Base-by-base conservation (phyloP, 2,888 invertebrate species). In the Tachina lurida region DNA sequence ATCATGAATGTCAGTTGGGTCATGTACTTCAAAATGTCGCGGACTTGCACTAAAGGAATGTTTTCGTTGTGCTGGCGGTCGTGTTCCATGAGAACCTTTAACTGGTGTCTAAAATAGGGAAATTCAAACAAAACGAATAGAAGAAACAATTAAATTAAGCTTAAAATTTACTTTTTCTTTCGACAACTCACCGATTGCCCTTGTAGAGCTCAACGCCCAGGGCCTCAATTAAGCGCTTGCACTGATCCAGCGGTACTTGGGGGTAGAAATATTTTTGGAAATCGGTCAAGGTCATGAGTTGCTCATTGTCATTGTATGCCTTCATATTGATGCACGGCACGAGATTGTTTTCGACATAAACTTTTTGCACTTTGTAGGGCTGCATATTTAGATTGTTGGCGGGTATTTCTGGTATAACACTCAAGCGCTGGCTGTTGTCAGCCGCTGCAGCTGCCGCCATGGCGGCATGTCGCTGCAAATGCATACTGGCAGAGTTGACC, bases 1-100 rank as follows among this genome's bases (percentile, higher is more conserved):
- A 97, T 94, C 96, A 97, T 97, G 94, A 97, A 97, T 91, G 96
- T 96, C 93, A 97, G 94, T 93, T 97, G 97, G 45, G 96, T 96
- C 97, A 97, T 97, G 93, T 95, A 97, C 91, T 95, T 95, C 93
- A 97, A 95, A 87, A 97, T 96, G 93, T 96, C 96, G 87, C 96
- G 95, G 88, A 97, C 96, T 93, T 96, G 96, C 78, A 97, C 96
- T 88, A 97, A 93, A 56, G 97, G 96, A 92, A 96, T 93, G 71
- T 95, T 95, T 90, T 97, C 97, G 91, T 95, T 93, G 84, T 95
- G 95, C 56, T 94, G 95, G 91, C 96, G 96, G 90, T 96, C 96
- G 54, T 95, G 95, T 91, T 96, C 96, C 90, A 95, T 94, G 52
- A 97, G 94, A 79, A 96, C 95, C 92, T 95, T 95, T 91, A 96